Evolutionary conservation across 2,113 vertebrate species (phyloP).

Genomic region (Calidris pugnax): DNA sequence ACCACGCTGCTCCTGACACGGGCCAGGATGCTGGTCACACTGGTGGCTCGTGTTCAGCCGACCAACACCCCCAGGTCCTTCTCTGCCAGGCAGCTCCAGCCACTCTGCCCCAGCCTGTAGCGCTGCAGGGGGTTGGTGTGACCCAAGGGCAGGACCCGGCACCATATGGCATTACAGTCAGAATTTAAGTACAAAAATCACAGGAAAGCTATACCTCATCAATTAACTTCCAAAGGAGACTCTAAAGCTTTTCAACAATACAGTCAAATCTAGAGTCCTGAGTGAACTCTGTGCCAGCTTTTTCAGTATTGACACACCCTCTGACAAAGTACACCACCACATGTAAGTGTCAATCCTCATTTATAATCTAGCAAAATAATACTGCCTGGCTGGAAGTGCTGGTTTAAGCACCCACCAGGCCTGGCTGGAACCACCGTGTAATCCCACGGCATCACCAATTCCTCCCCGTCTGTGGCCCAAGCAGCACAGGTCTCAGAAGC

Average conservation of each 20-base stretch:
- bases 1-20: too few species aligned
- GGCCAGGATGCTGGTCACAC: too few species aligned
- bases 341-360: background rate
- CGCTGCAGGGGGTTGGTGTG: too few species aligned
- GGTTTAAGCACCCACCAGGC: background rate
- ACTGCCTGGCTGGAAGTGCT: background rate
- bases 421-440: background rate
- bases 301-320: background rate
- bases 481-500: background rate
- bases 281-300: background rate
- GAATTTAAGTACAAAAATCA: background rate
- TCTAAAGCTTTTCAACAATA: background rate
- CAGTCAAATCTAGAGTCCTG: background rate
- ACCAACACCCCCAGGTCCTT: too few species aligned
- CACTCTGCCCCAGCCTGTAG: too few species aligned
- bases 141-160: too few species aligned
- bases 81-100: too few species aligned
- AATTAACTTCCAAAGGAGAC: background rate
- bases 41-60: too few species aligned
- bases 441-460: background rate
- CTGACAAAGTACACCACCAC: background rate
- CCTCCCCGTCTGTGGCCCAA: background rate
- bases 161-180: too few species aligned
- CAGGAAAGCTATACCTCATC: background rate
- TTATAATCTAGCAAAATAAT: background rate